A percentile compares a stretch with the other conserved stretches of the same genome.
Evolutionary conservation across 2,888 invertebrate species (phyloP).

Genomic region (Netelia melanura): DNA sequence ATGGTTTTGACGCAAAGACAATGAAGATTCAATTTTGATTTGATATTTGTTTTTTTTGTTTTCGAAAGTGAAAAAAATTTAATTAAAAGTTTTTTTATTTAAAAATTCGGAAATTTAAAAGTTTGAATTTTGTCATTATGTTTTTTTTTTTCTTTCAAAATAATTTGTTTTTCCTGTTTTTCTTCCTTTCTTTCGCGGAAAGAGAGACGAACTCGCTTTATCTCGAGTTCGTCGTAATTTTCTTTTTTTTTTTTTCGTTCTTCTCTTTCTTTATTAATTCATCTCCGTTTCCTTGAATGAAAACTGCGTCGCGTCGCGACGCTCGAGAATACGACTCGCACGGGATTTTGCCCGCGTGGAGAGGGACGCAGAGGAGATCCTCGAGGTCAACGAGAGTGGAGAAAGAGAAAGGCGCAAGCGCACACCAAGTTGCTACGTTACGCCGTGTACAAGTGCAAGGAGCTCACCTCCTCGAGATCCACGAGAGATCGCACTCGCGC

Average conservation of each 20-base stretch:
- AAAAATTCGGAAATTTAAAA: too few species aligned
- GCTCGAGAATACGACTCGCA: not conserved
- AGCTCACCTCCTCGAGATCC: not conserved
- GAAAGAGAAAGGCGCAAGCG: conserved; percentile 51
- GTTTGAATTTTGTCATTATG: not conserved
- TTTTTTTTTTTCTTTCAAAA: not conserved
- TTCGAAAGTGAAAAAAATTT: too few species aligned
- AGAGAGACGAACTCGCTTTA: not conserved
- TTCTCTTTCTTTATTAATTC: conserved; percentile 6
- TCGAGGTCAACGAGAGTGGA: conserved; percentile 64
- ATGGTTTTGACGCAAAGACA: not conserved
- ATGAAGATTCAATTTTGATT: not conserved
- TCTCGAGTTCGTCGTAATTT: not conserved
- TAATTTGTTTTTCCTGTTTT: too few species aligned
- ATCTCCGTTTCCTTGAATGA: conserved; percentile 44
- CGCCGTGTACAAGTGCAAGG: conserved; percentile 40
- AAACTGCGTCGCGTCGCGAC: conserved; percentile 18
- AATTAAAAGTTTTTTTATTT: too few species aligned
- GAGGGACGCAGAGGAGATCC: conserved; percentile 48
- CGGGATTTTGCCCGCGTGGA: not conserved
- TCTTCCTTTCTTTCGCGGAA: too few species aligned
- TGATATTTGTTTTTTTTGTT: too few species aligned
- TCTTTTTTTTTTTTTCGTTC: conserved; percentile 25
- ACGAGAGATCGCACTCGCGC: not conserved
- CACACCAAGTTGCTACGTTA: not conserved